These are phyloP conservation scores for Periparus ater DNA, from an alignment of 2,797 vertebrate species.

Conservation along the genomic window DNA sequence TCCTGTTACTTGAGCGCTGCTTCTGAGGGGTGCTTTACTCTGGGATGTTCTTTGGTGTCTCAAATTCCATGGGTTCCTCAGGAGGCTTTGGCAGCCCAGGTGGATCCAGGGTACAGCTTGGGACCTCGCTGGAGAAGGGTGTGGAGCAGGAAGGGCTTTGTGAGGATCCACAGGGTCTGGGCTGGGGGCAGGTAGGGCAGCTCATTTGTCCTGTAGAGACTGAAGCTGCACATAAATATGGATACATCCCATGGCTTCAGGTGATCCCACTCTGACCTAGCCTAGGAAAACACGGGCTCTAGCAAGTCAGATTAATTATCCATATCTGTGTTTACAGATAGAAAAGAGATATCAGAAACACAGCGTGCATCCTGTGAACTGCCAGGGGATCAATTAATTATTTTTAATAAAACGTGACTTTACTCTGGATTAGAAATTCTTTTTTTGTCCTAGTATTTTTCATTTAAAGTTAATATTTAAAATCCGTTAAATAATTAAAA, in stretches of 20 bases:
- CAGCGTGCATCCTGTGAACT: not conserved
- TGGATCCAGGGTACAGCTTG: rapidly evolving
- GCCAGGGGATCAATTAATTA: conserved; percentile 1
- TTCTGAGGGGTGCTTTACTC: not conserved
- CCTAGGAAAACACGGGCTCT: not conserved
- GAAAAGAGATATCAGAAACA: not conserved
- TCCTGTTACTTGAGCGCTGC: not conserved
- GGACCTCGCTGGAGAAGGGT: not conserved
- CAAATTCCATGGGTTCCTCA: not conserved
- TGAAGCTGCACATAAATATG: not conserved
- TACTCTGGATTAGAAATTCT: not conserved
- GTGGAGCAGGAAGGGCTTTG: not conserved
- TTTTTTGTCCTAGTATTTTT: not conserved
- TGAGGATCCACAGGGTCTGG: not conserved
- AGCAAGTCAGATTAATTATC: conserved; percentile 3
- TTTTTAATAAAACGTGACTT: conserved; percentile 10
- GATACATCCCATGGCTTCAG: not conserved
- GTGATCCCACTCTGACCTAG: not conserved
- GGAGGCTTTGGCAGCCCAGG: not conserved
- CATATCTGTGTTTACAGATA: not conserved
- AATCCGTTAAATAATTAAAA: conserved; percentile 33
- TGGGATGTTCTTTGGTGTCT: not conserved
- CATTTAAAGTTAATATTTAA: conserved; percentile 25
- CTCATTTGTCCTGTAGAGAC: not conserved
- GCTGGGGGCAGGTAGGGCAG: not conserved